A percentile compares a stretch with the other conserved stretches of the same genome.
phyloP scores from a whole-genome alignment of 1,140 invertebrate species.

The Drosophila hydei region DNA sequence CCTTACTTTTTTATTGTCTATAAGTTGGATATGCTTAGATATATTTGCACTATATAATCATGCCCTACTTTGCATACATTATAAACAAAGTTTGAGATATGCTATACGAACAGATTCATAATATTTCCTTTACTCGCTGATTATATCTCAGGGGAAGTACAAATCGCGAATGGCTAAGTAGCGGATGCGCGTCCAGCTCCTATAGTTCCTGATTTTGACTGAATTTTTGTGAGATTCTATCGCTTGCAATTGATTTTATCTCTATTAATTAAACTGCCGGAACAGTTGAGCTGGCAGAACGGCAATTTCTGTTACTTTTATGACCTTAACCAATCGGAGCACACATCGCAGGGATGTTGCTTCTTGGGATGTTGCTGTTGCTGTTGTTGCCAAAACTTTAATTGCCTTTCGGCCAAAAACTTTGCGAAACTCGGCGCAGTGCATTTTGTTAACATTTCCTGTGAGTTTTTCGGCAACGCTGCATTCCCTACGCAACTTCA shows the following conservation, averaged over 20 bases:
- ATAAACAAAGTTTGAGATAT: too few relatives aligned
- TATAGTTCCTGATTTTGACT: too few relatives aligned
- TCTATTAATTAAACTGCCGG: constrained; percentile 29
- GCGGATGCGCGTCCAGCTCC: too few relatives aligned
- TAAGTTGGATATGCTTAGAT: too few relatives aligned
- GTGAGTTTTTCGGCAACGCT: constrained; percentile 53
- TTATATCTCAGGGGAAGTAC: too few relatives aligned
- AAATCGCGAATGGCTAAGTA: too few relatives aligned
- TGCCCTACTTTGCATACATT: too few relatives aligned
- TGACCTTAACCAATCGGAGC: constrained; percentile 9
- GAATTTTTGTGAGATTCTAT: too few relatives aligned
- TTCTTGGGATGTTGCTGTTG: constrained; percentile 11
- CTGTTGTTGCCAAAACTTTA: constrained; percentile 65
- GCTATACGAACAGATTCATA: too few relatives aligned
- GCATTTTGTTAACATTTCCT: constrained; percentile 78
- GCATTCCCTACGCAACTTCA: not conserved
- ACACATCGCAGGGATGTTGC: constrained; percentile 12
- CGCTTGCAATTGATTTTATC: constrained; percentile 9
- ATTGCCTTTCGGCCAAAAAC: constrained; percentile 73
- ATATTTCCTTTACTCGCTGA: too few relatives aligned
- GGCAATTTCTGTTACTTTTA: constrained; percentile 6
- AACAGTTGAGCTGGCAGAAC: constrained; percentile 9
- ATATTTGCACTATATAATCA: too few relatives aligned
- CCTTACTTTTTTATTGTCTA: too few relatives aligned
- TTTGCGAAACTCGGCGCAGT: constrained; percentile 66